phyloP scores from a whole-genome alignment of 92 coral and sea anemone genomes.

The Epizoanthus scotinus region DNA sequence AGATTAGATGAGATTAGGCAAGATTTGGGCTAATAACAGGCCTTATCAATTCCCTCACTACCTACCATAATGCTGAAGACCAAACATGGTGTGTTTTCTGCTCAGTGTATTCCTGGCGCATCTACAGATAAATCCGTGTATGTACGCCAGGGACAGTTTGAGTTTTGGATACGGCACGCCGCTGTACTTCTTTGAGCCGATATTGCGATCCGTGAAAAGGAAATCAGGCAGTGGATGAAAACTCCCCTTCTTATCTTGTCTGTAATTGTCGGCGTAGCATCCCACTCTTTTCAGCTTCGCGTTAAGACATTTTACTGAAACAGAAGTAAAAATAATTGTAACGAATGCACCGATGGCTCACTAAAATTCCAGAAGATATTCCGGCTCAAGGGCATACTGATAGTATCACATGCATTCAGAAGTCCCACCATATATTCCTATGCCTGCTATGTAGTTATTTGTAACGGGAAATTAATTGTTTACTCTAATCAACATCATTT shows the following conservation, averaged over 20 bases:
- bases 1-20: no score
- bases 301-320: constrained; percentile 10
- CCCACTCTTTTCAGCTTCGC: constrained; percentile 27
- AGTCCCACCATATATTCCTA: no score
- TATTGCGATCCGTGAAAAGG: constrained; percentile 16
- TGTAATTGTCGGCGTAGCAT: constrained; percentile 34
- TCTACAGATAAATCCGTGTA: constrained; percentile 29
- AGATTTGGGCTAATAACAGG: no score
- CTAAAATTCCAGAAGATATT: not conserved
- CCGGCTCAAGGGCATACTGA: not conserved
- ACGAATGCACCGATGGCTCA: not conserved
- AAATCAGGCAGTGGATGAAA: constrained; percentile 19
- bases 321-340: not conserved
- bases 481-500: no score
- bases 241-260: not conserved
- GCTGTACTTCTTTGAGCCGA: constrained; percentile 19
- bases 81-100: constrained; percentile 18
- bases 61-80: constrained; percentile 35
- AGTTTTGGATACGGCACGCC: constrained; percentile 21
- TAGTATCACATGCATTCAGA: not conserved
- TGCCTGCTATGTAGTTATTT: no score
- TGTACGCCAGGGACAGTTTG: constrained; percentile 16
- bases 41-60: no score
- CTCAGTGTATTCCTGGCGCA: constrained; percentile 11
- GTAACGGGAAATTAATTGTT: no score